Conservation (phyloP, 2,797 vertebrate species). For the Lepilemur septentrionalis region DNA sequence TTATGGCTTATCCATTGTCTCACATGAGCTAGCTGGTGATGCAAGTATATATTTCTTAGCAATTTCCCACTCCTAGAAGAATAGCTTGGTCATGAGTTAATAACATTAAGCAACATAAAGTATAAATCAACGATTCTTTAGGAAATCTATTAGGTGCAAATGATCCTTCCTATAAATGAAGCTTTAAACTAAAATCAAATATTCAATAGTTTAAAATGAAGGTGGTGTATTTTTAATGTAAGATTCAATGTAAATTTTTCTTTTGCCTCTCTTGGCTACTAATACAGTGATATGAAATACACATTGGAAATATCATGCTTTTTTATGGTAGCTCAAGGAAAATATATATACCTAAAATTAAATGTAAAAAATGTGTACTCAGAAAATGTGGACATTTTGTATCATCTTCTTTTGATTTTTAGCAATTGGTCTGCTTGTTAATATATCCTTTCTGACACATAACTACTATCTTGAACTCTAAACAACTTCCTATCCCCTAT, state of each 20-base stretch:
- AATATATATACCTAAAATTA: not conserved
- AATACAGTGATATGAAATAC: not conserved
- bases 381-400: constrained; percentile 1
- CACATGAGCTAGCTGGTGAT: not conserved
- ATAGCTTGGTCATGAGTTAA: not conserved
- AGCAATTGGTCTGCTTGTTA: constrained; percentile 75
- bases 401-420: constrained; percentile 73
- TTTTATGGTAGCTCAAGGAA: not conserved
- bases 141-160: constrained; percentile 12
- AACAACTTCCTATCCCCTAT: constrained; percentile 87
- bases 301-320: not conserved
- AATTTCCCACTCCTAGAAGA: not conserved
- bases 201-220: not conserved
- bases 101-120: not conserved
- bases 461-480: constrained; percentile 83
- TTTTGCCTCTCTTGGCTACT: not conserved
- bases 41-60: not conserved
- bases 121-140: not conserved
- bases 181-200: not conserved
- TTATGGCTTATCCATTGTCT: not conserved
- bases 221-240: not conserved
- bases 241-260: not conserved
- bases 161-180: constrained; percentile 3
- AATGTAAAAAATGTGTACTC: not conserved
- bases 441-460: constrained; percentile 88